A percentile compares a stretch with the other conserved stretches of the same genome.
These are phyloP conservation scores for Paraescarpia echinospica DNA, from an alignment of 1,140 invertebrate genomes.

Conservation along the genomic window DNA sequence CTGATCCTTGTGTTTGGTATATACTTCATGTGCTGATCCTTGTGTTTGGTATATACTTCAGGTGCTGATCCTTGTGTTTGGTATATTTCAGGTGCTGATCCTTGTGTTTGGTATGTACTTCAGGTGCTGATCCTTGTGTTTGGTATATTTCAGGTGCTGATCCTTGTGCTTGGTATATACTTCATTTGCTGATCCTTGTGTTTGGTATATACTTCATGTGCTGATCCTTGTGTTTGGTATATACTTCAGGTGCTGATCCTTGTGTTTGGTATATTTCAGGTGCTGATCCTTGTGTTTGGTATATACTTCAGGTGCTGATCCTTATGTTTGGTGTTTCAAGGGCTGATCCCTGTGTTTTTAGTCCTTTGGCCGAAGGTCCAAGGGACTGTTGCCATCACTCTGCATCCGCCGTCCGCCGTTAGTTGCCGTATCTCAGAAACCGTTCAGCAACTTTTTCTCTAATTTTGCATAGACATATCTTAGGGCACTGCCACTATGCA, in stretches of 20 bases:
- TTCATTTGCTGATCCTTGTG: neutral
- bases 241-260: neutral
- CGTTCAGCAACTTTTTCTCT: too few relatives aligned
- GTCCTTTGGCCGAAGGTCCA: too few relatives aligned
- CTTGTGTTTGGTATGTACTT: neutral
- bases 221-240: neutral
- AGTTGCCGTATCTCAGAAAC: too few relatives aligned
- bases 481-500: too few relatives aligned
- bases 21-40: constrained; percentile 93
- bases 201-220: neutral
- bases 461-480: too few relatives aligned
- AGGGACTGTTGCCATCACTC: too few relatives aligned
- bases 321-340: neutral
- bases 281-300: constrained; percentile 99
- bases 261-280: constrained; percentile 64
- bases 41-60: constrained; percentile 91
- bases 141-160: constrained; percentile 77
- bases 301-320: neutral
- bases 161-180: constrained; percentile 99
- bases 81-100: neutral
- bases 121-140: neutral
- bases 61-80: neutral
- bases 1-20: neutral
- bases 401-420: too few relatives aligned
- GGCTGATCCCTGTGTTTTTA: neutral